Evolutionary conservation across 1,140 invertebrate species (phyloP), one percentile per base, ranked within the genome.

Genomic region (Aethina tumida): DNA sequence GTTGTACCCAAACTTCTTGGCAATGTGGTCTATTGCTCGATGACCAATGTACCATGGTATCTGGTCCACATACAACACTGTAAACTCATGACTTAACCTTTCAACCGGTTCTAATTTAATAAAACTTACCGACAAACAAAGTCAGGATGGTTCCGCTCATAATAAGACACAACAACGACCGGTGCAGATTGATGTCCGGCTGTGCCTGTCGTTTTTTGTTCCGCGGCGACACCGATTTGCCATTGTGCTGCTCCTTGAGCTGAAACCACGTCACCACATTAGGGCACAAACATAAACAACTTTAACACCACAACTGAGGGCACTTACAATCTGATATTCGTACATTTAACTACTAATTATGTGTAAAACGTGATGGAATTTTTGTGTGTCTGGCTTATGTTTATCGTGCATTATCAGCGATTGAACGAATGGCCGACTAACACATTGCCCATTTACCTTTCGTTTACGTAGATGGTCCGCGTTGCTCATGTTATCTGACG

Each of bases 1-100:
- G 56, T 79, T 68, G 50, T 81, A 74, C 4, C 81, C 81, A 20
- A 85, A 63, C 39, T 64, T 67, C 47, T 75, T 73, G 22, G 76
- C 77, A 18, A 83, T 47, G 12, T 69, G 68, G 54, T 83, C 80
- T 46, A 79, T 45, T 31, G 68, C 58, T 3, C 62, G 56, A 46
- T 67, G 66, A 18, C 50, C 53, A 14, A 60, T 38, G 35, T 57
- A 49, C 58, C 60, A 61, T 40, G 60, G 59, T 46, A 62, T 58
- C 41, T 58, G 45, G 41, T 63, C 59, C 7, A 55, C 52, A 41
- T 61, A 63, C 38, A 61, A 42, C 24, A 59, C 58, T 61, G 32
- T 30, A 59, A 53, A 46, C 15, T 17, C 34, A 44, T n/a, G 37
- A 18, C 9, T 27, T 5, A 21, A 40, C 18, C 13, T 10, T 17